Conservation (phyloP, 2,113 vertebrate genomes). For the Albula glossodonta region DNA sequence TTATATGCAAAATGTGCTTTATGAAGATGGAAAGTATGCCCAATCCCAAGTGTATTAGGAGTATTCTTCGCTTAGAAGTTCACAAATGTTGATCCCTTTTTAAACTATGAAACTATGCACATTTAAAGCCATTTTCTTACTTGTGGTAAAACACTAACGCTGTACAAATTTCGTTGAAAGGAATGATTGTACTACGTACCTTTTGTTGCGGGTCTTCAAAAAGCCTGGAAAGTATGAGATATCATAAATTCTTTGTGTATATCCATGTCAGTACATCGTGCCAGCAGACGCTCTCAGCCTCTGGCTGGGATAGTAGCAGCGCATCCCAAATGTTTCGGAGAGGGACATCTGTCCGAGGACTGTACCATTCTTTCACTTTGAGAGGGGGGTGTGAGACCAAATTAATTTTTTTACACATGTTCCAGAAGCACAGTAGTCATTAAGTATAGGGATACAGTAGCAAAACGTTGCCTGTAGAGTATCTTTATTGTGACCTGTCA, state of each 20-base stretch:
- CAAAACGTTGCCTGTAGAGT: background rate
- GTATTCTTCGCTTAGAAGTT: too few relatives aligned
- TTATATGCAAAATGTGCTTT: background rate
- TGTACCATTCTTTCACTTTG: conserved; percentile 54
- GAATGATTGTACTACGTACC: conserved; percentile 4
- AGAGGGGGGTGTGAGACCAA: conserved; percentile 9
- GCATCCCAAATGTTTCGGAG: conserved; percentile 55
- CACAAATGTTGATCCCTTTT: too few relatives aligned
- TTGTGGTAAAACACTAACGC: background rate
- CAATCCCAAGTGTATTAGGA: too few relatives aligned
- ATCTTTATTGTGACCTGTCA: background rate
- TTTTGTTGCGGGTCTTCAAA: background rate
- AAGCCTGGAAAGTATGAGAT: background rate
- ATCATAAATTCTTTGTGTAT: background rate
- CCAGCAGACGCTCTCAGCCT: background rate
- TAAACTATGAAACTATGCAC: too few relatives aligned
- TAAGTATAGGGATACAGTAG: background rate
- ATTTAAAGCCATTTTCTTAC: background rate
- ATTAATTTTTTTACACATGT: background rate
- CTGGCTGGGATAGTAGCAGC: background rate
- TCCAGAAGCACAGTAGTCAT: background rate
- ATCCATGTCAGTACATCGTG: background rate
- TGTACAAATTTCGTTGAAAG: background rate
- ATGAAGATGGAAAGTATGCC: background rate
- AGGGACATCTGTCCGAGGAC: conserved; percentile 64